phyloP scores from a whole-genome alignment of 2,113 vertebrate genomes.

The Myiozetetes cayanensis region DNA sequence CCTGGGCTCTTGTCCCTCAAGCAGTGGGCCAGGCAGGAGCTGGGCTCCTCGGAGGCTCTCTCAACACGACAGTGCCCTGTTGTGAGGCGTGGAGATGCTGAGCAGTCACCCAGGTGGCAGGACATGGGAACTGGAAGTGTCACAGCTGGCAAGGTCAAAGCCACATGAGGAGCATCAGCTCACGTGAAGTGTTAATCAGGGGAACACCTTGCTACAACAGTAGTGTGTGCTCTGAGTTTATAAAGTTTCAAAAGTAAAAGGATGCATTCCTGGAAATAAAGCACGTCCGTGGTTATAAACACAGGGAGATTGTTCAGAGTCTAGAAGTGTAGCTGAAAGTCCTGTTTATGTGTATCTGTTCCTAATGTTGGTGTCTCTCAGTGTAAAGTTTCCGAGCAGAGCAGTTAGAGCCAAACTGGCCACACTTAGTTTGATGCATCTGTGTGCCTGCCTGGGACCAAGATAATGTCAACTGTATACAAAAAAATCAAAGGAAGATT shows the following conservation, averaged over 20 bases:
- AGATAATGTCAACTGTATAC: neutral
- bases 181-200: accelerated
- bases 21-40: accelerated
- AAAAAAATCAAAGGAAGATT: neutral
- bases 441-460: neutral
- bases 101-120: neutral
- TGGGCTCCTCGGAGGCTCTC: neutral
- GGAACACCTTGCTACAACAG: neutral
- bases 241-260: neutral
- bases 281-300: neutral
- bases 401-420: neutral
- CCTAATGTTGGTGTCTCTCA: neutral
- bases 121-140: neutral
- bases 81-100: neutral
- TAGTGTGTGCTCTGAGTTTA: neutral
- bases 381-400: neutral
- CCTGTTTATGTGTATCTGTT: neutral
- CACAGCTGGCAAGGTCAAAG: neutral
- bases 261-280: neutral
- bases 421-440: neutral
- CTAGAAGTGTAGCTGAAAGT: neutral
- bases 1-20: neutral
- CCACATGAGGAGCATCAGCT: neutral
- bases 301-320: neutral
- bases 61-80: neutral